Percentiles rank a stretch among this genome's conserved stretches.
These are phyloP conservation scores for Erythrolamprus reginae DNA, from an alignment of 2,113 vertebrate genomes.

Conservation along the genomic window DNA sequence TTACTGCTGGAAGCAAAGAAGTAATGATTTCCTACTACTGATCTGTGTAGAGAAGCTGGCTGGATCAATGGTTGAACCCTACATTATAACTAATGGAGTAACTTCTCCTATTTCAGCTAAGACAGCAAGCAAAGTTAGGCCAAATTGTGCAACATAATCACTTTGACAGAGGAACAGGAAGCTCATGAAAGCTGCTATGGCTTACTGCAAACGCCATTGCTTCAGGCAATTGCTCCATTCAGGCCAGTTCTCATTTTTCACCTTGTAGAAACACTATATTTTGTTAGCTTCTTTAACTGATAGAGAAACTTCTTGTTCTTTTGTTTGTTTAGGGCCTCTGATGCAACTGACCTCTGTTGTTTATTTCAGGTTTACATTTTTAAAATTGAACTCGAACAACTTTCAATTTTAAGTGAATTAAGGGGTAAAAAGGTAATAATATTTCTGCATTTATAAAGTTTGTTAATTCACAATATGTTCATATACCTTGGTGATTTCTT, in stretches of 20 bases:
- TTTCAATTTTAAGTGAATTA: conserved; percentile 73
- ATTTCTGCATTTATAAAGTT: conserved; percentile 3
- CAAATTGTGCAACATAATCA: background rate
- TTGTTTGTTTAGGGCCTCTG: background rate
- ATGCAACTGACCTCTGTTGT: background rate
- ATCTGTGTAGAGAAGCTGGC: background rate
- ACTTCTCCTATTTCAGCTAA: background rate
- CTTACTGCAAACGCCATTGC: background rate
- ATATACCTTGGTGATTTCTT: background rate
- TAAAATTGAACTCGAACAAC: conserved; percentile 49
- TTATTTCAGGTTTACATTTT: conserved; percentile 83
- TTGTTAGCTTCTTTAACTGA: background rate
- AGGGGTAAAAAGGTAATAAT: conserved; percentile 79
- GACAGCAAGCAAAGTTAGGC: background rate
- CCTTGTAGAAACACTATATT: background rate
- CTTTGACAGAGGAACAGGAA: background rate
- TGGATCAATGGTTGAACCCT: background rate
- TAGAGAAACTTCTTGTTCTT: background rate
- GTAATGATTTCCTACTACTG: background rate
- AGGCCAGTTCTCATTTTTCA: background rate
- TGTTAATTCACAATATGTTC: background rate
- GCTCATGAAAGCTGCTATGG: background rate
- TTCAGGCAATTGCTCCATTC: background rate
- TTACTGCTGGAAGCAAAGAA: background rate
- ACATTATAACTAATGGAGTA: background rate